These are phyloP conservation scores for Campoplex capitator DNA, from an alignment of 2,888 invertebrate genomes.

Conservation along the genomic window DNA sequence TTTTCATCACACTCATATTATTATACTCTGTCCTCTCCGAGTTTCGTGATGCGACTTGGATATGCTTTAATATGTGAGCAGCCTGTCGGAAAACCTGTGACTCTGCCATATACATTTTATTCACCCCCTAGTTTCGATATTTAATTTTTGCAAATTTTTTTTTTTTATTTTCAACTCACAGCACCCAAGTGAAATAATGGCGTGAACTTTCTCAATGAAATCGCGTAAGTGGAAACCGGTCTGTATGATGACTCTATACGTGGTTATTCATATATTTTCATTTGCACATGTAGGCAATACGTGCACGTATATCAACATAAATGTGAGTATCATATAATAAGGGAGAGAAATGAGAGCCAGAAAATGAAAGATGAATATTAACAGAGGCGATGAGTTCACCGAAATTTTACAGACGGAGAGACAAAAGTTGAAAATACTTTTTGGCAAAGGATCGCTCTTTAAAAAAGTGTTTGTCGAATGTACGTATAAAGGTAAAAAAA, in stretches of 20 bases:
- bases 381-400: not conserved
- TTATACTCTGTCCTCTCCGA: not conserved
- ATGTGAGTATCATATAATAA: not conserved
- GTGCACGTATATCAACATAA: not conserved
- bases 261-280: not conserved
- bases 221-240: conserved; percentile 6
- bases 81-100: not conserved
- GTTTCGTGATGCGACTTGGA: not conserved
- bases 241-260: not conserved
- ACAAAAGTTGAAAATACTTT: not conserved
- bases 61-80: conserved; percentile 6
- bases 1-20: conserved; percentile 2
- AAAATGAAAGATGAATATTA: not conserved
- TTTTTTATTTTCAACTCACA: not conserved
- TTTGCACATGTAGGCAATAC: not conserved
- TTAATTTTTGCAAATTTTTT: not conserved
- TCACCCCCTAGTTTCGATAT: not conserved
- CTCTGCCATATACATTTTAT: not conserved
- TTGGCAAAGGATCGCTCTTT: not conserved
- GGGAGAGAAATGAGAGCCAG: not conserved
- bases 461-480: not conserved
- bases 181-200: not conserved
- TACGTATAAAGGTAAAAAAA: not conserved
- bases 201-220: not conserved
- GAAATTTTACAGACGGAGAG: not conserved